Evolutionary conservation across 1,140 invertebrate genomes (phyloP), one percentile per base, ranked within the genome.

Genomic region (Drosophila virilis): DNA sequence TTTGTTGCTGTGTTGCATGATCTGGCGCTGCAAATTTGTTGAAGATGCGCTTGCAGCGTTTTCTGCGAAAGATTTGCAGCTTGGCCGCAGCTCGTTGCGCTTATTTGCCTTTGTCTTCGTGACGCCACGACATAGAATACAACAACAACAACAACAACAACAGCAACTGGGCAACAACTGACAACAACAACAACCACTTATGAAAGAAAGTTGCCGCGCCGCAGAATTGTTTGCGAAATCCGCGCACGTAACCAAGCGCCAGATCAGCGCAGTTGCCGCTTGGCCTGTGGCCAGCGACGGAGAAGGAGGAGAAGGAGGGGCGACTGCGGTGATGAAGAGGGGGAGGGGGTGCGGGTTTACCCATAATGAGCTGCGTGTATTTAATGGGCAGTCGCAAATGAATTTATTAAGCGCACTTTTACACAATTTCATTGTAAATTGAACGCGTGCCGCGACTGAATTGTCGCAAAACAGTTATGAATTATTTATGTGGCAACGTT

Each of bases 401-500:
- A 80, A 89, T 89, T 89, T 89, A 89, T 89, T 89, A 90, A 89
- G 84, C 84, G 76, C 74, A n/a, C 82, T 28, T 89, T 89, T 89
- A 89, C 84, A 90, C 80, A 90, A 84, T 88, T 89, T 89, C 74
- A 89, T 89, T 89, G 85, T 84, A 89, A 89, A 85, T 80, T 77
- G 88, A 76, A 75, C 84, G 84, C 84, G 80, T 89, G 84, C 84
- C 77, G 83, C 80, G 80, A 76, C 80, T 89, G 77, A 89, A 89
- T 89, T 89, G 84, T 89, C 84, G 84, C 84, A 89, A 88, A 89
- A 89, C 84, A 89, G 84, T 89, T 89, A 89, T 89, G 84, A 89
- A 89, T 89, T 89, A 89, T 89, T 89, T 89, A 89, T 89, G 78
- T 54, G 61, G 52, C 59, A 52, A 60, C 48, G 55, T 62, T 28